phyloP scores from a whole-genome alignment of 2,888 invertebrate genomes.

The Zeuzera pyrina region DNA sequence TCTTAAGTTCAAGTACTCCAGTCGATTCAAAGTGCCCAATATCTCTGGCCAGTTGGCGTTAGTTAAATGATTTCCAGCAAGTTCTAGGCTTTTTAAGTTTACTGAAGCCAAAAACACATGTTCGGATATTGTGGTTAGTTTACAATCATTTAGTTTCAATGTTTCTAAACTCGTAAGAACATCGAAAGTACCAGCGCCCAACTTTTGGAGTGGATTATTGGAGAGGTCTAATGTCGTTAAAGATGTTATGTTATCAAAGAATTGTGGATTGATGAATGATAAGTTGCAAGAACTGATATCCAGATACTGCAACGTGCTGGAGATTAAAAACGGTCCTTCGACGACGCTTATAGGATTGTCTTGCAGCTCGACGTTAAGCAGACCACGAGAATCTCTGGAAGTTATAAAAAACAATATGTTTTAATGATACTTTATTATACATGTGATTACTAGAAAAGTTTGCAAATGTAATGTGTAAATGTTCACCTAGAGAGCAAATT shows the following conservation, averaged over 20 bases:
- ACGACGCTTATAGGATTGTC: constrained; percentile 76
- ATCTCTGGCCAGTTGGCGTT: constrained; percentile 75
- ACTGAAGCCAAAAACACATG: constrained; percentile 71
- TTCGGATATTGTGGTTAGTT: constrained; percentile 71
- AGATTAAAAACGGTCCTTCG: constrained; percentile 77
- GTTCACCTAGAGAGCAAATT: constrained; percentile 32
- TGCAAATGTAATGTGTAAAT: constrained; percentile 17
- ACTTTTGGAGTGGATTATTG: constrained; percentile 74
- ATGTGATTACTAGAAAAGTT: too few relatives aligned
- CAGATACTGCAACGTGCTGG: constrained; percentile 77
- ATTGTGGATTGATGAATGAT: constrained; percentile 70
- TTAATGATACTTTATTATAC: neutral
- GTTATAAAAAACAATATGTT: neutral
- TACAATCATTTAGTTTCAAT: constrained; percentile 77
- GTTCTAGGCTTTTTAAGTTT: constrained; percentile 76
- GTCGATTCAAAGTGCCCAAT: constrained; percentile 71
- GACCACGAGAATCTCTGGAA: constrained; percentile 78
- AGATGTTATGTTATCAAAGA: constrained; percentile 78
- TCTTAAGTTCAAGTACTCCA: constrained; percentile 77
- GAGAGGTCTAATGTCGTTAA: constrained; percentile 80
- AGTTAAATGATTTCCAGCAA: constrained; percentile 73
- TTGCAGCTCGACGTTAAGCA: constrained; percentile 79
- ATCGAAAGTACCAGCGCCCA: constrained; percentile 75
- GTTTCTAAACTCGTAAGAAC: constrained; percentile 77
- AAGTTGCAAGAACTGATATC: constrained; percentile 79